A percentile compares a stretch with the other conserved stretches of the same genome.
phyloP scores from a whole-genome alignment of 1,140 invertebrate genomes.

The Oppia nitens region DNA sequence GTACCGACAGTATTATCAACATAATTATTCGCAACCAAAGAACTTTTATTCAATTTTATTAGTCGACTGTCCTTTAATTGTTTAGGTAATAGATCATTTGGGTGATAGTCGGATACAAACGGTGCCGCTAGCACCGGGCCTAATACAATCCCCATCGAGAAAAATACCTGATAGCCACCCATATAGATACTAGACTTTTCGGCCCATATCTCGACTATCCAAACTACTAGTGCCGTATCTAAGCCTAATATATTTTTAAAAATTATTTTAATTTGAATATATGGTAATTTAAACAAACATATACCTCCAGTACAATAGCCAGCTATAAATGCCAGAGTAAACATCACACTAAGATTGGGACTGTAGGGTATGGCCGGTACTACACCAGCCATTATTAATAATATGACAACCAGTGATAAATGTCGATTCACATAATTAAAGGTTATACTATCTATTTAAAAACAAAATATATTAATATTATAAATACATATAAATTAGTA shows the following conservation, averaged over 20 bases:
- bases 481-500: background rate
- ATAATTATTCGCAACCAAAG: too few species aligned
- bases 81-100: too few species aligned
- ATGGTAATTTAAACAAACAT: background rate
- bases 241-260: too few species aligned
- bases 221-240: constrained; percentile 2
- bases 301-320: constrained; percentile 1
- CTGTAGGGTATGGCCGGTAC: background rate
- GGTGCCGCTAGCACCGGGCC: constrained; percentile 1
- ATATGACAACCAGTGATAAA: background rate
- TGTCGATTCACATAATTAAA: constrained; percentile 7
- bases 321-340: background rate
- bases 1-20: background rate
- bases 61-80: too few species aligned
- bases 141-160: background rate
- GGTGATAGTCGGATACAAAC: background rate
- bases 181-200: background rate
- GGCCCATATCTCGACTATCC: constrained; percentile 9
- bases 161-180: background rate
- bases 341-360: background rate
- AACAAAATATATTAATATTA: background rate
- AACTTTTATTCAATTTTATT: too few species aligned
- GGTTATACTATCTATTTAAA: background rate
- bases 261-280: too few species aligned
- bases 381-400: background rate